phyloP scores from a whole-genome alignment of 2,113 vertebrate species.

The Melanocharis versteri region DNA sequence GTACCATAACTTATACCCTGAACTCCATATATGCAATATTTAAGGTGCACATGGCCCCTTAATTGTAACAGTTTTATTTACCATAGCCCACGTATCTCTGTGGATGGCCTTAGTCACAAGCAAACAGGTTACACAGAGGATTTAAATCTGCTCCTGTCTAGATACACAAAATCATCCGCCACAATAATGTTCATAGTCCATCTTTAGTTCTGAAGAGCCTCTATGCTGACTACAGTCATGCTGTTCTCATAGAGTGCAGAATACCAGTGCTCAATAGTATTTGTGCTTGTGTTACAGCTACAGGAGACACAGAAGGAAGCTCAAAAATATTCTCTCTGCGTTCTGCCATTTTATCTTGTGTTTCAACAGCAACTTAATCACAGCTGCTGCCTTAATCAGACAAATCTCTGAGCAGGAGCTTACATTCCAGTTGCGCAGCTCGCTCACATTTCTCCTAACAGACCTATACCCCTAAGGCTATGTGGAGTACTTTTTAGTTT shows the following conservation, averaged over 20 bases:
- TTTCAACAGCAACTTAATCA: background rate
- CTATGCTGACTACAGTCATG: background rate
- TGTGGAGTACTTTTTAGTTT: background rate
- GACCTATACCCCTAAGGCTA: background rate
- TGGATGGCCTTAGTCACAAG: background rate
- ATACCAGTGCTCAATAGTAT: background rate
- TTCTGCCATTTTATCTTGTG: background rate
- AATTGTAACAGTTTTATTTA: background rate
- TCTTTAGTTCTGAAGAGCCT: background rate
- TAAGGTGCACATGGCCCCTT: background rate
- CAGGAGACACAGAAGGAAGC: background rate
- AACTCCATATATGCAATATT: background rate
- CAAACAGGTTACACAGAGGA: background rate
- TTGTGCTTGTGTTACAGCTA: rapidly evolving
- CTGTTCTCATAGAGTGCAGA: background rate
- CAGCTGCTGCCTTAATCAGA: background rate
- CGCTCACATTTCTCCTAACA: background rate
- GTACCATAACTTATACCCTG: background rate
- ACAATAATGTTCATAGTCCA: background rate
- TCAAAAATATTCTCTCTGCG: background rate
- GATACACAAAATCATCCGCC: background rate
- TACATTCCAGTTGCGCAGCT: background rate
- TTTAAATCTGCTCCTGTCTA: background rate
- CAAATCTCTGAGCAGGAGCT: background rate
- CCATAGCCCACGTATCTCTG: background rate